Conservation (phyloP, 2,888 invertebrate species). For the Chrysolina haemoptera region DNA sequence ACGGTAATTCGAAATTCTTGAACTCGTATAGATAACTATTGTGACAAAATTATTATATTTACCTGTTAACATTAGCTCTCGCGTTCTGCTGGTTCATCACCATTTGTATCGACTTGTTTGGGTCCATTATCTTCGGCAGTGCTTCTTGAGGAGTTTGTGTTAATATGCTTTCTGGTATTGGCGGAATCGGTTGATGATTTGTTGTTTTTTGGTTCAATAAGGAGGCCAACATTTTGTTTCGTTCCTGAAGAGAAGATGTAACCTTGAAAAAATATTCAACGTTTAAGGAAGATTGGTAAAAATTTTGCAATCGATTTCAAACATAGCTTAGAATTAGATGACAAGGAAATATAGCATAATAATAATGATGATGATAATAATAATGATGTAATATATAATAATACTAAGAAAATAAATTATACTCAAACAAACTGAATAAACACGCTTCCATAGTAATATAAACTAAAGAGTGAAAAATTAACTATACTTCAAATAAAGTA, state of each 20-base stretch:
- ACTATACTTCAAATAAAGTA: too few relatives aligned
- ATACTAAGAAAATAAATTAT: too few relatives aligned
- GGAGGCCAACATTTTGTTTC: conserved; percentile 89
- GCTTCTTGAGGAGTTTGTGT: conserved; percentile 82
- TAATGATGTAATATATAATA: too few relatives aligned
- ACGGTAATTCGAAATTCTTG: too few relatives aligned
- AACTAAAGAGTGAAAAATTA: too few relatives aligned
- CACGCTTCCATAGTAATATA: too few relatives aligned
- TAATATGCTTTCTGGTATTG: conserved; percentile 76
- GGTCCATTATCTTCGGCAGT: conserved; percentile 70
- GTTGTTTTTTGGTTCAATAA: conserved; percentile 82
- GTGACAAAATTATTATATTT: not conserved
- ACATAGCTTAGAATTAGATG: too few relatives aligned
- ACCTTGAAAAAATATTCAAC: conserved; percentile 55
- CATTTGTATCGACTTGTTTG: conserved; percentile 58
- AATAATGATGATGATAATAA: too few relatives aligned
- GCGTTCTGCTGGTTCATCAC: conserved; percentile 54
- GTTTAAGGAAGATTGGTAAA: not conserved
- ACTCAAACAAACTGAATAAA: too few relatives aligned
- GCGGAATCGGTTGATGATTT: conserved; percentile 75
- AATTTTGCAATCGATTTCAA: too few relatives aligned
- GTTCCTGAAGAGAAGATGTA: conserved; percentile 78
- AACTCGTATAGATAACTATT: too few relatives aligned
- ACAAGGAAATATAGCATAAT: too few relatives aligned
- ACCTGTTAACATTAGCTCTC: conserved; percentile 38